Conservation (phyloP, 2,888 invertebrate genomes). For the Andrena flavipes region DNA sequence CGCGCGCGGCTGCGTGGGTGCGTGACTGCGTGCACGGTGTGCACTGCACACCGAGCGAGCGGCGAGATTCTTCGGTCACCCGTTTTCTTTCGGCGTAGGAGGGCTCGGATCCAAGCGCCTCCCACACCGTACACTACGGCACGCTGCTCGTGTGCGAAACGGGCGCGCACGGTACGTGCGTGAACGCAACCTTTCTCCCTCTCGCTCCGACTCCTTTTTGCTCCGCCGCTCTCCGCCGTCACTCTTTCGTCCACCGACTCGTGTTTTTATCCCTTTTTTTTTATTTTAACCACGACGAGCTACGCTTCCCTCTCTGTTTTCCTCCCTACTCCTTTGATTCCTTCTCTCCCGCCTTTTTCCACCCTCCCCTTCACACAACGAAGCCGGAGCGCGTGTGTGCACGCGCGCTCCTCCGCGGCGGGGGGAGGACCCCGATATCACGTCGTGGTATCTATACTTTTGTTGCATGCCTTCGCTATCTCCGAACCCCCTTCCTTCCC, state of each 20-base stretch:
- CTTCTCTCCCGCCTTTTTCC: conserved; percentile 48
- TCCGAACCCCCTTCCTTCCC: conserved; percentile 40
- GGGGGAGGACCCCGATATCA: conserved; percentile 64
- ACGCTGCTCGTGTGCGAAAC: conserved; percentile 37
- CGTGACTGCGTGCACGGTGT: conserved; percentile 22
- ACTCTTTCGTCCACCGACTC: no score
- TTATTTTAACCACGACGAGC: no score
- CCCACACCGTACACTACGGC: conserved; percentile 51
- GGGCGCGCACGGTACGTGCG: conserved; percentile 38
- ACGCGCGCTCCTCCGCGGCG: conserved; percentile 14
- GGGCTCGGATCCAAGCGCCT: conserved; percentile 63
- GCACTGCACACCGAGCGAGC: background rate
- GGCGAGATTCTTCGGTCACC: conserved; percentile 35
- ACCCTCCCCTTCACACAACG: conserved; percentile 17
- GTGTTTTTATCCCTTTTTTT: no score
- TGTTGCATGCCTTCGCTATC: conserved; percentile 72
- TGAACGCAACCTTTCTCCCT: conserved; percentile 26
- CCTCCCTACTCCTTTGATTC: conserved; percentile 4
- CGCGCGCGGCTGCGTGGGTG: conserved; percentile 32
- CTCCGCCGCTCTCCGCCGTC: conserved; percentile 12
- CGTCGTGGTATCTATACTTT: conserved; percentile 70
- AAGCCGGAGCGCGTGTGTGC: conserved; percentile 6
- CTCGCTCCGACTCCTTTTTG: conserved; percentile 3
- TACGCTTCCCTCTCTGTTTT: conserved; percentile 43
- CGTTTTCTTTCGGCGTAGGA: conserved; percentile 54